A percentile compares a stretch with the other conserved stretches of the same genome.
These are phyloP conservation scores for Bimastos eiseni DNA, from an alignment of 2,888 invertebrate species.

Conservation along the genomic window DNA sequence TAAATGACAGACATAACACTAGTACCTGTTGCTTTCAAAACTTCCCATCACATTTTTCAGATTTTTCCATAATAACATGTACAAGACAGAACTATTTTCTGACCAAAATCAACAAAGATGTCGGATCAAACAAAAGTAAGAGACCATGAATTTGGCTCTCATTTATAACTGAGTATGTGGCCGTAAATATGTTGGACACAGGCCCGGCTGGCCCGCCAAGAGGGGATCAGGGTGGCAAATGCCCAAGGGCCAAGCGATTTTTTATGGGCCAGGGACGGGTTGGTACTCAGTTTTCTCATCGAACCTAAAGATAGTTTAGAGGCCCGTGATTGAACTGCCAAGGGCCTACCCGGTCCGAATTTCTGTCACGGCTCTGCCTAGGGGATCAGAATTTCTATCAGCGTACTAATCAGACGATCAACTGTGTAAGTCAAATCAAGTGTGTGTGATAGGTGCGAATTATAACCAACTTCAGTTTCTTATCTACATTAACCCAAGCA, in stretches of 20 bases:
- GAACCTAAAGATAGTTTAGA: no score
- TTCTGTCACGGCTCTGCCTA: no score
- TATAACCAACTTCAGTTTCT: not conserved
- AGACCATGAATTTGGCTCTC: not conserved
- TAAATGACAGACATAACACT: not conserved
- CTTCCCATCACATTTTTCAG: not conserved
- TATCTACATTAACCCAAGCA: no score
- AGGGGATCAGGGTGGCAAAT: no score
- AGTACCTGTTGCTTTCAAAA: not conserved
- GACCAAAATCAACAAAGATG: not conserved
- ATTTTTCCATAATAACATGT: not conserved
- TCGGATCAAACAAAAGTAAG: not conserved
- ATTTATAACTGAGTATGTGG: not conserved
- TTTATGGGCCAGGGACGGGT: no score
- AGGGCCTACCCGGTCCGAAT: no score
- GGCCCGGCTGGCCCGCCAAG: no score
- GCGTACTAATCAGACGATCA: not conserved
- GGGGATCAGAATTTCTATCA: no score
- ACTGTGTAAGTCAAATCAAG: not conserved
- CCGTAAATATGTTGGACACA: not conserved
- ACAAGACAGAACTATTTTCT: not conserved
- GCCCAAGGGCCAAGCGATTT: no score
- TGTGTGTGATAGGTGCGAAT: not conserved
- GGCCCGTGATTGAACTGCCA: no score
- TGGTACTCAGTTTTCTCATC: no score